Base-by-base conservation (phyloP, 2,888 invertebrate species). In the Aelia acuminata region DNA sequence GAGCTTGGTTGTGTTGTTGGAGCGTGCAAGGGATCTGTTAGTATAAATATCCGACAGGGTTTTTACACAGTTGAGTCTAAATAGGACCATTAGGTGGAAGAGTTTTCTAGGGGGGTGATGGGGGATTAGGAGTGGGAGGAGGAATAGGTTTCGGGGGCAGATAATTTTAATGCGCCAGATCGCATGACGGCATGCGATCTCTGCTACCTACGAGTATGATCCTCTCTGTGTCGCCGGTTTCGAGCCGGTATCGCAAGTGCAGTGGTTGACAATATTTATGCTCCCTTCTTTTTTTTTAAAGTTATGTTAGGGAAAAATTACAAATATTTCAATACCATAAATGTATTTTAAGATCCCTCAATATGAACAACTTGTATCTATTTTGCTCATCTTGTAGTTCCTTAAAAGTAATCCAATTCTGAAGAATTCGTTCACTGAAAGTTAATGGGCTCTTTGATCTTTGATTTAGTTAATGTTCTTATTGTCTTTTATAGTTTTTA, bases 101-200 rank as follows among this genome's bases (percentile, higher is more conserved):
- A 63, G 63, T 63, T 63, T 57, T 63, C 63, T 15, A 31, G 11
- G 13, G 15, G 31, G 15, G 31, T 15, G 15, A 4, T 26, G 15
- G 3, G 31, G 57, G 26, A 22, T 4, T 1, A 22, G 50, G 22
- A 22, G 50, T n/a, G n/a, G n/a, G n/a, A n/a, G n/a, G n/a, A n/a
- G n/a, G n/a, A n/a, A n/a, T n/a, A n/a, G n/a, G n/a, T n/a, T n/a
- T n/a, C n/a, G 50, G 57, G 26, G 26, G 57, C 26, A 63, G 63
- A 63, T 63, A 63, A 63, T 63, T 63, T 63, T 63, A 63, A 63
- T 63, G 63, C 31, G 63, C 63, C 63, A 63, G 63, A 18, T 63
- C 63, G 26, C 63, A 31, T 63, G 63, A 2, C 26, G 18, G 63
- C 63, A 63, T 31, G 63, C 63, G 31, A 63, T 13, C 15, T 63